Conservation (phyloP, 2,888 invertebrate genomes). For the Ormyrus rosae region DNA sequence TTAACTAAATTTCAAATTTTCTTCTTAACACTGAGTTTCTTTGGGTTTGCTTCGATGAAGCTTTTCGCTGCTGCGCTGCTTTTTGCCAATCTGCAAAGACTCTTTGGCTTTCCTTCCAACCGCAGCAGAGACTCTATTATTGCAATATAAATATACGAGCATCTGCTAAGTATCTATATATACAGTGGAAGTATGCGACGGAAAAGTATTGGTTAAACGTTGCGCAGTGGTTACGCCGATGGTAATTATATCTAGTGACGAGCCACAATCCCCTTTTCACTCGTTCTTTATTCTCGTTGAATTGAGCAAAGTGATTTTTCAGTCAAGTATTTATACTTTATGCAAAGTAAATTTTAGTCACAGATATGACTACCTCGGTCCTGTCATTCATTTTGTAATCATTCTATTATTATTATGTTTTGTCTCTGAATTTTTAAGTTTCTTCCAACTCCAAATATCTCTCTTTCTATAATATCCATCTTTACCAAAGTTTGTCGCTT, state of each 20-base stretch:
- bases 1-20: slow-evolving; percentile 57
- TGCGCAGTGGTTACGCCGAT: slow-evolving; percentile 72
- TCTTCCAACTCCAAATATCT: slow-evolving; percentile 29
- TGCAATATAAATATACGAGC: slow-evolving; percentile 56
- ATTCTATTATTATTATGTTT: slow-evolving; percentile 45
- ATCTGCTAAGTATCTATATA: slow-evolving; percentile 27
- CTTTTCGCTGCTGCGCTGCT: slow-evolving; percentile 75
- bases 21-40: slow-evolving; percentile 65
- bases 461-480: slow-evolving; percentile 49
- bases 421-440: slow-evolving; percentile 49
- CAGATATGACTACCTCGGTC: slow-evolving; percentile 50
- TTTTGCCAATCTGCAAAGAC: slow-evolving; percentile 72
- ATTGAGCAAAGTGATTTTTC: neutral
- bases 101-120: slow-evolving; percentile 63
- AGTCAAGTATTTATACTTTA: neutral
- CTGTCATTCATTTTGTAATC: slow-evolving; percentile 46
- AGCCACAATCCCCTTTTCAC: neutral
- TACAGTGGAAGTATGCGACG: slow-evolving; percentile 31
- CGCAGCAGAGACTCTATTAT: slow-evolving; percentile 57
- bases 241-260: slow-evolving; percentile 62
- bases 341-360: neutral
- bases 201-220: slow-evolving; percentile 71
- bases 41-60: slow-evolving; percentile 72
- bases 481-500: slow-evolving; percentile 71
- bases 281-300: neutral